Base-by-base conservation (phyloP, 2,888 invertebrate genomes). In the Scaptomyza polygonia region DNA sequence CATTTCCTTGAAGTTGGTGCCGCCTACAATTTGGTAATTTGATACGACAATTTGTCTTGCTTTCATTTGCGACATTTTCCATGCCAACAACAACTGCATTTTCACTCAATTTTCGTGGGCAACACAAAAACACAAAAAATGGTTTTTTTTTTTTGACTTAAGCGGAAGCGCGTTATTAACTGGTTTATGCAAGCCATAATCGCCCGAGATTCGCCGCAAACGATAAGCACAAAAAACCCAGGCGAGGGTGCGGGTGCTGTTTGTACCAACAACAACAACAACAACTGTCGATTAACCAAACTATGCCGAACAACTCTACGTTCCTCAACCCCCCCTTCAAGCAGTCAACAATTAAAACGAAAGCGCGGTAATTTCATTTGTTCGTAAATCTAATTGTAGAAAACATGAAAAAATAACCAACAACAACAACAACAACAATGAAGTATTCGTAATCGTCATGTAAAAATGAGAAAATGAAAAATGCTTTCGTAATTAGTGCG, bases 81-180 rank as follows among this genome's bases (percentile, higher is more conserved):
- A 25, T 5, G 25, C 25, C n/a, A n/a, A n/a, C n/a, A 5, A 49
- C 78, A 76, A 76, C 62, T 86, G 72, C 85, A 81, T 87, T 88
- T 86, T 82, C 85, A 74, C 88, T 87, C 82, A 82, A 82, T 85
- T 85, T 77, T 77, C 77, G 63, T 75, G 68, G 79, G 61, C 61
- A 66, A 57, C 67, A 7, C n/a, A n/a, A n/a, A n/a, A n/a, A n/a
- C 14, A 39, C 39, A 16, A 36, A 39, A 6, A n/a, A n/a, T n/a
- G n/a, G n/a, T n/a, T n/a, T n/a, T n/a, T n/a, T 5, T 85, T 89
- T 79, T 86, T 76, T 81, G 84, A 81, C 80, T 86, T 82, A 76
- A 79, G 82, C 90, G 89, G 89, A 89, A 89, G 86, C 84, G 78
- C 70, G 90, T 90, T 89, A 89, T 89, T 89, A 90, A 89, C 89